Evolutionary conservation across 2,797 vertebrate species (phyloP), one percentile per base, ranked within the genome.

Genomic region (Sebastes hubbsi): DNA sequence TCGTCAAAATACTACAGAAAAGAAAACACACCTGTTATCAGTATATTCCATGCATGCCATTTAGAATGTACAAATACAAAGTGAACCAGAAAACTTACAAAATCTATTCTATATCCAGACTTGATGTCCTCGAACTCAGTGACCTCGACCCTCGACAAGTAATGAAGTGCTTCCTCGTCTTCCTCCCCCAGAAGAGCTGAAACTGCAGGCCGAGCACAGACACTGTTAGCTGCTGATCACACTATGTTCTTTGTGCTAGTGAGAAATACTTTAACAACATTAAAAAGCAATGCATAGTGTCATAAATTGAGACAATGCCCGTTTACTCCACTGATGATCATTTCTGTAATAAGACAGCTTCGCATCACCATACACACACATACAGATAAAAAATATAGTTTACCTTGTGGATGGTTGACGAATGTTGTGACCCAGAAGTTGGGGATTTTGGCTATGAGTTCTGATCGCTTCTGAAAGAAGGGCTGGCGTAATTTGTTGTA

Each of bases 101-200:
- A 99, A 97, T 99, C 98, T 99, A 99, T 99, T 99, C 98, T 99
- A 96, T 99, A 99, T 95, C 98, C 98, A 87, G 98, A 99, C 95
- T 99, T 99, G 94, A 98, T 99, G 90, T 99, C 98, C 97, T 99
- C 98, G 79, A 99, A 99, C 95, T 99, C 98, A 65, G 97, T 99
- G 95, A 99, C 98, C 90, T 99, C 98, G 64, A 99, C 98, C 95
- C 97, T 97, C 84, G 97, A 99, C 95, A 99, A 95, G 95, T 99
- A 99, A 94, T 99, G 98, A 95, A 99, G 97, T 8, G 98, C 98
- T 82, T 99, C 98, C 81, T 99, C 98, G 25, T 99, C 98, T 78
- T 99, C 98, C 87, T 99, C 98, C 77, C 97, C 98, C 91, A 99
- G 96, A 90, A 99, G 96, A 91, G 98, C 97, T 91, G 98, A 99